Conservation (phyloP, 2,888 invertebrate species). For the Cataglyphis cursor region DNA sequence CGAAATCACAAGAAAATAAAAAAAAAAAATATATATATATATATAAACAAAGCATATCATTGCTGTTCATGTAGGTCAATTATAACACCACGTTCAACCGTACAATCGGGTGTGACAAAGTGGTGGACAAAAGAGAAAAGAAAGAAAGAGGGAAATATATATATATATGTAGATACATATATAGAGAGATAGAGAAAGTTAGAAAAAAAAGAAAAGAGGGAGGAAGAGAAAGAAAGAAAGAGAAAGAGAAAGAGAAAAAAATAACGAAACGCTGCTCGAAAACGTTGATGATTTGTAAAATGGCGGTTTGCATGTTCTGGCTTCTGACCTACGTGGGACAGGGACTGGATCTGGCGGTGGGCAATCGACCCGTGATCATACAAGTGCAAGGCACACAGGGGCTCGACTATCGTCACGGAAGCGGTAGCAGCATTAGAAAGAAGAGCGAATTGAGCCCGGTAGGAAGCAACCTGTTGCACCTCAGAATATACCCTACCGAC, state of each 20-base stretch:
- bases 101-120: constrained; percentile 41
- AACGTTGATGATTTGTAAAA: constrained; percentile 64
- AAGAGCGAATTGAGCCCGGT: constrained; percentile 70
- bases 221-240: constrained; percentile 20
- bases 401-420: constrained; percentile 73
- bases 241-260: not conserved
- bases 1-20: constrained; percentile 5
- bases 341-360: constrained; percentile 83
- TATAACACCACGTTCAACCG: constrained; percentile 46
- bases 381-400: constrained; percentile 72
- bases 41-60: constrained; percentile 25
- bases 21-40: not conserved
- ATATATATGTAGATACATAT: constrained; percentile 29
- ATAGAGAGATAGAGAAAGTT: constrained; percentile 45
- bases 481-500: constrained; percentile 71
- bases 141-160: constrained; percentile 37
- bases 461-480: constrained; percentile 74
- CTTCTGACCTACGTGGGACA: constrained; percentile 84
- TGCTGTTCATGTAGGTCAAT: constrained; percentile 61
- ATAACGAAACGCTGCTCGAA: constrained; percentile 44
- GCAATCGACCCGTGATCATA: constrained; percentile 79
- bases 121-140: constrained; percentile 25
- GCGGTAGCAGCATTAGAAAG: constrained; percentile 65
- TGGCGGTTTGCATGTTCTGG: constrained; percentile 85
- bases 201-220: constrained; percentile 27